Conservation (phyloP, 2,888 invertebrate genomes). For the Aspidiotus rigidus region DNA sequence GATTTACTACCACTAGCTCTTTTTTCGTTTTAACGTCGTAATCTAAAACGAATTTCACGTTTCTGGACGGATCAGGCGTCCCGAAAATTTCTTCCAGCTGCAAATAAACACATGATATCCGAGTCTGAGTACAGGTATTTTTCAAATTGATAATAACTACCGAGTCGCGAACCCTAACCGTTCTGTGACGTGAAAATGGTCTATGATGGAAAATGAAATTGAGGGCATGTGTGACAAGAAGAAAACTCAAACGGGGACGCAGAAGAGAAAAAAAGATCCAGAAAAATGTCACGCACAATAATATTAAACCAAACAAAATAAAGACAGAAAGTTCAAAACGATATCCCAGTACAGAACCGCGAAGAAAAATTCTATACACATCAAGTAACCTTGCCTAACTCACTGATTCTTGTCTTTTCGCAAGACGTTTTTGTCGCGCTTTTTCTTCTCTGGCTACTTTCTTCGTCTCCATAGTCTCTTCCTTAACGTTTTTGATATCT, state of each 20-base stretch:
- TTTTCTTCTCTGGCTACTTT: constrained; percentile 83
- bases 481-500: constrained; percentile 57
- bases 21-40: constrained; percentile 75
- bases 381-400: constrained; percentile 35
- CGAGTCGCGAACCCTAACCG: no score
- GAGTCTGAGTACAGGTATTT: constrained; percentile 17
- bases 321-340: no score
- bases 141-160: no score
- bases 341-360: no score
- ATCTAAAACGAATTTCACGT: constrained; percentile 66
- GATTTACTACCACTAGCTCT: constrained; percentile 68
- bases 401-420: constrained; percentile 75
- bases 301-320: no score
- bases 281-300: no score
- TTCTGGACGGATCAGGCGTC: constrained; percentile 8
- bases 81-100: constrained; percentile 36
- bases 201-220: no score
- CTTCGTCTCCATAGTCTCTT: constrained; percentile 71
- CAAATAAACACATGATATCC: constrained; percentile 24
- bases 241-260: neutral
- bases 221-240: neutral
- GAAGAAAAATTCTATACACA: neutral
- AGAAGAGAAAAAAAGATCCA: no score
- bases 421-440: constrained; percentile 76
- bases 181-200: no score